phyloP scores from a whole-genome alignment of 2,888 invertebrate genomes.

The Apocheima hispidaria region DNA sequence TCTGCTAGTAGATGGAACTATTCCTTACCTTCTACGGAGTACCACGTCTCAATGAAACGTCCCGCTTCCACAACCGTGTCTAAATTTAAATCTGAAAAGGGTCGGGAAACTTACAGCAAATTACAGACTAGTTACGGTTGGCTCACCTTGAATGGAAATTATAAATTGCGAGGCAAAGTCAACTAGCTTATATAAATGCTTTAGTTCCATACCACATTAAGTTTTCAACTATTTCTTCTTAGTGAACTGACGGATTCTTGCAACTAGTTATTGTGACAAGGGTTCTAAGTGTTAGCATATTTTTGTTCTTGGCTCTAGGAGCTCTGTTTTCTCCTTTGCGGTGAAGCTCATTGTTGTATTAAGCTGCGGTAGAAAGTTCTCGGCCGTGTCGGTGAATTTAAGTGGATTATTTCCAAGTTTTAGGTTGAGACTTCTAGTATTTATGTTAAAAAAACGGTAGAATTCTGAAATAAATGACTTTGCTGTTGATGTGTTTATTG shows the following conservation, averaged over 20 bases:
- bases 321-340: slow-evolving; percentile 48
- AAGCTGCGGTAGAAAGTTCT: slow-evolving; percentile 65
- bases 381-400: slow-evolving; percentile 69
- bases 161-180: slow-evolving; percentile 42
- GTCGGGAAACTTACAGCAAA: slow-evolving; percentile 44
- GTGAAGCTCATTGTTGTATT: slow-evolving; percentile 69
- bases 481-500: neutral
- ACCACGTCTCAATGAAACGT: slow-evolving; percentile 19
- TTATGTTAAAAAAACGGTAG: slow-evolving; percentile 20
- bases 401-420: slow-evolving; percentile 70
- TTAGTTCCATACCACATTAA: slow-evolving; percentile 8
- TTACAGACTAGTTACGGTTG: slow-evolving; percentile 44
- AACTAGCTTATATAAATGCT: slow-evolving; percentile 4
- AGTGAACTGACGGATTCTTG: neutral
- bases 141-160: slow-evolving; percentile 46
- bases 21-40: neutral
- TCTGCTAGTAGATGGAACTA: neutral
- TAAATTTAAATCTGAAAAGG: slow-evolving; percentile 44
- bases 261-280: slow-evolving; percentile 15
- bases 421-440: slow-evolving; percentile 49
- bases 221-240: neutral
- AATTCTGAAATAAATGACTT: neutral
- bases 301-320: slow-evolving; percentile 21
- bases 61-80: slow-evolving; percentile 19
- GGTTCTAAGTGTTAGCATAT: slow-evolving; percentile 7